phyloP scores from a whole-genome alignment of 2,113 vertebrate species.

The Phaethon lepturus region DNA sequence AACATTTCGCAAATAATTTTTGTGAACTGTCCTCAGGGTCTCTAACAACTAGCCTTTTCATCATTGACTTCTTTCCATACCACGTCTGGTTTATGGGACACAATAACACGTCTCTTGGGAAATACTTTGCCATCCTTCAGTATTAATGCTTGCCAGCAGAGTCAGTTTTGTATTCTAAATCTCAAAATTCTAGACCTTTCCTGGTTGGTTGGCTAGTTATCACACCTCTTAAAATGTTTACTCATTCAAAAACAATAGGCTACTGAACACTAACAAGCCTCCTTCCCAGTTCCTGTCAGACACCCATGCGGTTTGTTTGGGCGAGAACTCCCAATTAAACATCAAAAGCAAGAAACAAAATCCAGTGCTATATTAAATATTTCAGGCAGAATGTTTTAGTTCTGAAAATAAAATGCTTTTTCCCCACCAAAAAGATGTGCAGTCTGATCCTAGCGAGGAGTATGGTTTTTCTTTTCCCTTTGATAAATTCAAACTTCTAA shows the following conservation, averaged over 20 bases:
- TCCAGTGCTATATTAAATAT: neutral
- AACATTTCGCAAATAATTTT: slow-evolving; percentile 14
- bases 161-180: neutral
- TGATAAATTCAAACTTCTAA: neutral
- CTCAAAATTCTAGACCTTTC: neutral
- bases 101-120: neutral
- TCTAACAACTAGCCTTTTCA: neutral
- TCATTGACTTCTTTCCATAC: neutral
- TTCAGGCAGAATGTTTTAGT: neutral
- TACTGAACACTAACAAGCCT: neutral
- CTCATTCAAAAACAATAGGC: neutral
- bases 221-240: neutral
- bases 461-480: neutral
- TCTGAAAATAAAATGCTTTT: neutral
- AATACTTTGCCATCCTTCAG: neutral
- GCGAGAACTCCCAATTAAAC: neutral
- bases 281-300: neutral
- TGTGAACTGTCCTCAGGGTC: neutral
- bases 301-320: accelerated
- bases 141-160: neutral
- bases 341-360: neutral
- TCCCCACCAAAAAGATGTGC: neutral
- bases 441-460: neutral
- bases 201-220: neutral
- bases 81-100: neutral